Percentiles rank a stretch among this genome's conserved stretches.
Evolutionary conservation across 2,797 vertebrate genomes (phyloP).

Genomic region (Dendrocincla tyrannina): DNA sequence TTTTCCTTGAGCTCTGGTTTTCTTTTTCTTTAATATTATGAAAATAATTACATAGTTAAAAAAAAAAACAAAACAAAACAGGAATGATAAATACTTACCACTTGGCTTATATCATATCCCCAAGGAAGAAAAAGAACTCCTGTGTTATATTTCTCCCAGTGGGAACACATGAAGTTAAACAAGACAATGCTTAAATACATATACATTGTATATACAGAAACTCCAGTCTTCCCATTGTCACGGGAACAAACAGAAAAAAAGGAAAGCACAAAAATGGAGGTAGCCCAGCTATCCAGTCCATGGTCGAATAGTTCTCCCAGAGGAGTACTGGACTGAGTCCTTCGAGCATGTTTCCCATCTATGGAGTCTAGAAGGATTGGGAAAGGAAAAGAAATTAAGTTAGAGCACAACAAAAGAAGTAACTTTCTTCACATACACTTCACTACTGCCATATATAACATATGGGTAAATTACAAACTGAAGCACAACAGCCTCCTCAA

Average conservation of each 20-base stretch:
- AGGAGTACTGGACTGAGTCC: slow-evolving; percentile 73
- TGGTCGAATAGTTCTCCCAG: slow-evolving; percentile 76
- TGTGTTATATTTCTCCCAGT: slow-evolving; percentile 78
- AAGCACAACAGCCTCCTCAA: neutral
- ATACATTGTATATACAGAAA: slow-evolving; percentile 71
- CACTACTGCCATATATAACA: neutral
- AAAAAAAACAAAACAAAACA: neutral
- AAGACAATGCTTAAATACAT: slow-evolving; percentile 67
- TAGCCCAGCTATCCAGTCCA: slow-evolving; percentile 76
- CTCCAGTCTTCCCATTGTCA: slow-evolving; percentile 50
- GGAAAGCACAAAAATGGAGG: slow-evolving; percentile 72
- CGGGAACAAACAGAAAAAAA: slow-evolving; percentile 73
- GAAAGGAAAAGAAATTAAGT: slow-evolving; percentile 7
- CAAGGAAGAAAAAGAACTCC: slow-evolving; percentile 75
- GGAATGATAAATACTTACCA: slow-evolving; percentile 66
- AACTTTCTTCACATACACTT: neutral
- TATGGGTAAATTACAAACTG: neutral
- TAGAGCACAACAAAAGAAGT: neutral
- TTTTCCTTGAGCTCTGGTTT: neutral
- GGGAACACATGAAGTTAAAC: slow-evolving; percentile 74
- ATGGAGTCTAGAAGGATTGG: slow-evolving; percentile 63
- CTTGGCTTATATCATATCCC: slow-evolving; percentile 75
- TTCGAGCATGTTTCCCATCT: slow-evolving; percentile 76
- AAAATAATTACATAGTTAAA: slow-evolving; percentile 7
- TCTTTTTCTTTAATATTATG: neutral